phyloP scores from a whole-genome alignment of 2,797 vertebrate genomes.

The Coreius guichenoti region DNA sequence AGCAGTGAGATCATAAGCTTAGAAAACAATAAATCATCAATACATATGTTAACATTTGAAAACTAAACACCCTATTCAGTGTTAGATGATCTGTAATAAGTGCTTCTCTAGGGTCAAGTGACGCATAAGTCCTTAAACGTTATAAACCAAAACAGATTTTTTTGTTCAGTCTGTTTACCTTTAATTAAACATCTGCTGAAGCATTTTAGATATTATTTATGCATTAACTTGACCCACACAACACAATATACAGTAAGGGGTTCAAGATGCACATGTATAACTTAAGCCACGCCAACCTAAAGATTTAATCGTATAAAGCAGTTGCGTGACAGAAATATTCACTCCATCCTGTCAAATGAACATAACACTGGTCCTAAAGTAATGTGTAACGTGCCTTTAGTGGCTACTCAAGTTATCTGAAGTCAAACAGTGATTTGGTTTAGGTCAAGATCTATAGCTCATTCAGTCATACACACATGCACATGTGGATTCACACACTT shows the following conservation, averaged over 20 bases:
- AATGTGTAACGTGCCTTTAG: slow-evolving; percentile 37
- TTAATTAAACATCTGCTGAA: not conserved
- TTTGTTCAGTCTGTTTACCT: not conserved
- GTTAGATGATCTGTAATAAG: slow-evolving; percentile 48
- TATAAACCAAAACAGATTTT: not conserved
- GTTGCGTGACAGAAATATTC: slow-evolving; percentile 19
- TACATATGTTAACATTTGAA: slow-evolving; percentile 19
- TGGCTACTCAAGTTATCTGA: slow-evolving; percentile 53
- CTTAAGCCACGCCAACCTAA: not conserved
- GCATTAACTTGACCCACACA: slow-evolving; percentile 2
- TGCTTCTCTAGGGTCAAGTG: slow-evolving; percentile 47
- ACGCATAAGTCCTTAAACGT: not conserved
- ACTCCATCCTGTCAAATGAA: not conserved
- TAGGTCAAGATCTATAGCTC: slow-evolving; percentile 53
- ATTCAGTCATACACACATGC: slow-evolving; percentile 13
- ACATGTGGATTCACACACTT: slow-evolving; percentile 17
- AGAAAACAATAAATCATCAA: slow-evolving; percentile 14
- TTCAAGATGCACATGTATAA: slow-evolving; percentile 20
- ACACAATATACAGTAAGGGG: slow-evolving; percentile 24
- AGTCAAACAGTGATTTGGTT: slow-evolving; percentile 64
- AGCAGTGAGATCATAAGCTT: slow-evolving; percentile 31
- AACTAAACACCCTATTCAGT: slow-evolving; percentile 36
- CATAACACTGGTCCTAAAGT: slow-evolving; percentile 39
- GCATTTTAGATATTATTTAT: not conserved
- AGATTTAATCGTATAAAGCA: slow-evolving; percentile 5